Base-by-base conservation (phyloP, 1,140 invertebrate genomes). In the Drosophila tropicalis region DNA sequence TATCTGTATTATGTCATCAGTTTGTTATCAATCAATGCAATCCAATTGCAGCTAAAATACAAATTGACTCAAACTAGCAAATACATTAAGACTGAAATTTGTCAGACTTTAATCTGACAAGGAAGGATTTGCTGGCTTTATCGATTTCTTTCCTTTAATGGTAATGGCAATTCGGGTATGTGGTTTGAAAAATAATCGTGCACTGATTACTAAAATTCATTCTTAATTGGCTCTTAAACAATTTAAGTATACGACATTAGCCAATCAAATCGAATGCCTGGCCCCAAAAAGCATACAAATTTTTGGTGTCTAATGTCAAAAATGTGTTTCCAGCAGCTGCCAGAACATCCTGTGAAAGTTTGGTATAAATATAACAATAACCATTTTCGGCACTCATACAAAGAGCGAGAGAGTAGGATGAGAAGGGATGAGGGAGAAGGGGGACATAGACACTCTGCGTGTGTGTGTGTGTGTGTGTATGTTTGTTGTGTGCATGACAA, bases 321-420 rank as follows among this genome's bases (percentile, higher is more conserved):
- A 85, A 81, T 68, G 67, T 70, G 56, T 44, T 67, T 54, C 62
- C 67, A 68, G 62, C 82, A 87, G 84, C 83, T 86, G 83, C 62
- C 67, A 76, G 67, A 70, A 87, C 71, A 86, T 75, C 68, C 82
- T 76, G 78, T 81, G 64, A 66, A 72, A 54, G 73, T 69, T 68
- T 76, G 72, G 54, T 54, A 70, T 54, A 67, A 77, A 83, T 76
- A 86, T 83, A 86, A 87, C 83, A 86, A 86, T 86, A 86, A 83
- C 79, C 76, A 79, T 82, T 86, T 72, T 82, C 68, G 67, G 55
- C 79, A 44, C 63, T 61, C 63, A 67, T 19, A 67, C 51, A 56
- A 56, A 70, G 3, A 64, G 34, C n/a, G n/a, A 39, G 15, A 41
- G 15, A 36, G 25, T 36, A 44, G 5, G 5, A 29, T 29, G 25